Base-by-base conservation (phyloP, 2,888 invertebrate species). In the Hyppa rectilinea region DNA sequence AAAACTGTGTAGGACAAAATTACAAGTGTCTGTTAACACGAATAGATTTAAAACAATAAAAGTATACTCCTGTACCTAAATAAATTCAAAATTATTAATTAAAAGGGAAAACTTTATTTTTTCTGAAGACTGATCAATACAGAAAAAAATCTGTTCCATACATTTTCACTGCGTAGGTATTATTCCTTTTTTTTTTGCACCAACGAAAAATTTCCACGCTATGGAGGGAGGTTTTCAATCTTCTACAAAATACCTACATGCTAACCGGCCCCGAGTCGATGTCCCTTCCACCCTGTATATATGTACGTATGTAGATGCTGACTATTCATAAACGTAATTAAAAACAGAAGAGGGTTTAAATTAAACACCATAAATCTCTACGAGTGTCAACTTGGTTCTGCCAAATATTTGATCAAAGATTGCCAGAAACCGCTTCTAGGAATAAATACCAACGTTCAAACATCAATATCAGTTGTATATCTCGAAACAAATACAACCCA, bases 381-480 rank as follows among this genome's bases (percentile, higher is more conserved):
- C 2, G 17, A 71, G 29, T 14, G 45, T 26, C 31, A 47, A 49
- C 9, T 26, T n/a, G 40, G 2, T 29, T 47, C 31, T 4, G 2
- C 23, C n/a, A 34, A 56, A 63, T n/a, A 4, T 20, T 34, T 23
- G 10, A 49, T 40, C 26, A 40, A 34, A 60, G 1, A 23, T 56
- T 7, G 6, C 14, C 5, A 12, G 7, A 23, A 34, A 49, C 23
- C 40, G 38, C 12, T 63, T 53, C 34, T 34, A 29, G 10, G 5
- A 40, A 63, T 55, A 47, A 29, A 63, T 26, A 71, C 17, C 31
- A 52, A 52, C 23, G 12, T 53, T 45, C 26, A 45, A 62, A 31
- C 40, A 45, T 45, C 20, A 67, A 17, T 50, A 40, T 34, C 9
- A 34, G 2, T 4, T 3, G 26, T 38, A 34, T 40, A 63, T 34